Evolutionary conservation across 1,140 invertebrate species (phyloP), one percentile per base, ranked within the genome.

Genomic region (Aphaenogaster floridana): DNA sequence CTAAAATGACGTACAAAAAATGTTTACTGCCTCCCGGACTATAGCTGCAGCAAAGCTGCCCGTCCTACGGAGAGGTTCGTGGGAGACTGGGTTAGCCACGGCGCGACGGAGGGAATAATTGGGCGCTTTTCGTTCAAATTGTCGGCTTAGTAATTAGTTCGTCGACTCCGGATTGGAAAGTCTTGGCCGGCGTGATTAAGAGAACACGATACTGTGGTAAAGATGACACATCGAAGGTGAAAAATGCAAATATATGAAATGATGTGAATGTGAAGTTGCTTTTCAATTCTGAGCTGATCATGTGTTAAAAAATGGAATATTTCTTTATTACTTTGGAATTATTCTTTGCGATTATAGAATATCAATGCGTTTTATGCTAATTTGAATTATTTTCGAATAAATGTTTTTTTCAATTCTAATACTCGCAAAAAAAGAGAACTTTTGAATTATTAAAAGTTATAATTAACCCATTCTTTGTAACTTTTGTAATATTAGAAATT

Each of bases 21-120:
- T 21, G 21, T 21, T 21, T 21, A 21, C 21, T 21, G 21, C 21
- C 21, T 21, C 21, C 21, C 21, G 21, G 21, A 21, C 21, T 21
- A 21, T 96, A 96, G 95, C 96, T 96, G 94, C 96, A 96, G 96
- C 96, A 96, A 94, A 96, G 94, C 93, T 95, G 95, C 95, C 96
- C 96, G 95, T 96, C 96, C 96, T 96, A 94, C 89, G 93, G 91
- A 95, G 91, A 93, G 76, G 80, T 91, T 87, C 88, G 91, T 91
- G 88, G 83, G 87, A 87, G 45, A 84, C 52, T 79, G 86, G 88
- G 89, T 92, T 94, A 94, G 90, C 88, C 72, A 87, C 88, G 91
- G 84, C 21, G 21, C 21, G 21, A 21, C 78, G 80, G 59, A 88
- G 83, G 48, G 80, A 21, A 21, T 21, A 90, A 81, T 72, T 42